Conservation (phyloP, 2,113 vertebrate genomes). For the Sceloporus tristichus region DNA sequence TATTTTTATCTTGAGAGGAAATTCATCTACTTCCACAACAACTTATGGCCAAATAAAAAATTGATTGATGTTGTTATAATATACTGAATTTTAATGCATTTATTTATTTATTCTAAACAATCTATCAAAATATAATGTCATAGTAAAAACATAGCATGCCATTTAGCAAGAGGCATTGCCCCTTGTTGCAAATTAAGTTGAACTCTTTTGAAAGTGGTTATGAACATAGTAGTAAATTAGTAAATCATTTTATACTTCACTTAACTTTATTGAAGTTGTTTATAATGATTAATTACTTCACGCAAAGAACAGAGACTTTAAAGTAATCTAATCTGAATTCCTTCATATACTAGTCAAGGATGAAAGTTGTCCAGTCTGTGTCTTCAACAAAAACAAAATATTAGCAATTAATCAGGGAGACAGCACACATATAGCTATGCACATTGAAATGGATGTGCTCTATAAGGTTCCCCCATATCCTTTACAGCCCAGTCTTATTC, state of each 20-base stretch:
- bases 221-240: conserved; percentile 44
- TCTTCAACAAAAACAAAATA: conserved; percentile 30
- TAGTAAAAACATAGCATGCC: background rate
- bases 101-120: background rate
- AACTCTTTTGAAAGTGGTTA: conserved; percentile 42
- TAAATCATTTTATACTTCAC: conserved; percentile 59
- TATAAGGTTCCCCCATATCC: too few relatives aligned
- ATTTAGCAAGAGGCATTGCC: conserved; percentile 1
- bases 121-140: background rate
- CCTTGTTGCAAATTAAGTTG: conserved; percentile 37
- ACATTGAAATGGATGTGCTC: background rate
- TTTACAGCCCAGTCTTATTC: background rate
- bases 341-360: conserved; percentile 24
- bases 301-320: conserved; percentile 41
- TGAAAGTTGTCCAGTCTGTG: background rate
- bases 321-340: conserved; percentile 44
- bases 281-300: conserved; percentile 54
- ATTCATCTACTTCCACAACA: background rate
- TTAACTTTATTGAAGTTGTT: conserved; percentile 52
- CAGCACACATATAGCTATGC: background rate
- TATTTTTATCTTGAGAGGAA: background rate
- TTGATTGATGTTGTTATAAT: background rate
- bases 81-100: too few relatives aligned
- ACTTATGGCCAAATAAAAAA: background rate
- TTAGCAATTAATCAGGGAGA: conserved; percentile 41